These are phyloP conservation scores for Gandaritis pyraliata DNA, from an alignment of 2,888 invertebrate genomes.

Conservation along the genomic window DNA sequence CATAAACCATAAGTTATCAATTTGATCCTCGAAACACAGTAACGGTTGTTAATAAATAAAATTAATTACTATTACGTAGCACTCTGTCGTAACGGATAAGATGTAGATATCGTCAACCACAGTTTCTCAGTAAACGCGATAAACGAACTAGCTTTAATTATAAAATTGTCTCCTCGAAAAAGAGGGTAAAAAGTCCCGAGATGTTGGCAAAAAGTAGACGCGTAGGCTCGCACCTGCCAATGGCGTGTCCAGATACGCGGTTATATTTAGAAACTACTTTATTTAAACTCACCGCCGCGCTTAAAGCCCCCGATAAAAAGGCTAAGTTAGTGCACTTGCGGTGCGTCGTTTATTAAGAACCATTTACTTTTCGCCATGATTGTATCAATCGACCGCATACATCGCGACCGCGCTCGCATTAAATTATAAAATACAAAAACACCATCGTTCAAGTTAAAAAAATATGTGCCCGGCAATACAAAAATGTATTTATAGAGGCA, in stretches of 20 bases:
- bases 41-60: constrained; percentile 49
- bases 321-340: constrained; percentile 72
- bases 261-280: constrained; percentile 84
- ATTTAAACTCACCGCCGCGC: constrained; percentile 79
- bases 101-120: constrained; percentile 63
- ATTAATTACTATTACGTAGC: constrained; percentile 59
- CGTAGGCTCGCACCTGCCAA: constrained; percentile 80
- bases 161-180: constrained; percentile 74
- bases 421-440: constrained; percentile 51
- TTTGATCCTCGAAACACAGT: neutral
- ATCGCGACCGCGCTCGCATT: constrained; percentile 52
- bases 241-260: constrained; percentile 79
- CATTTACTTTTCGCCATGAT: constrained; percentile 79
- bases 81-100: constrained; percentile 55
- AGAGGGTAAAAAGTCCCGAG: constrained; percentile 59
- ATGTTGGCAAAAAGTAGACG: constrained; percentile 67
- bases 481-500: constrained; percentile 45
- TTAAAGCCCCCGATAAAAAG: constrained; percentile 78
- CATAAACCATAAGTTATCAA: neutral
- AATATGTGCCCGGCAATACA: constrained; percentile 45
- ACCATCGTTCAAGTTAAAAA: constrained; percentile 50
- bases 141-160: constrained; percentile 76
- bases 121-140: constrained; percentile 69
- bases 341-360: constrained; percentile 76
- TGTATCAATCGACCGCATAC: constrained; percentile 72